Conservation (phyloP, 2,888 invertebrate species). For the Asteroscopus sphinx region DNA sequence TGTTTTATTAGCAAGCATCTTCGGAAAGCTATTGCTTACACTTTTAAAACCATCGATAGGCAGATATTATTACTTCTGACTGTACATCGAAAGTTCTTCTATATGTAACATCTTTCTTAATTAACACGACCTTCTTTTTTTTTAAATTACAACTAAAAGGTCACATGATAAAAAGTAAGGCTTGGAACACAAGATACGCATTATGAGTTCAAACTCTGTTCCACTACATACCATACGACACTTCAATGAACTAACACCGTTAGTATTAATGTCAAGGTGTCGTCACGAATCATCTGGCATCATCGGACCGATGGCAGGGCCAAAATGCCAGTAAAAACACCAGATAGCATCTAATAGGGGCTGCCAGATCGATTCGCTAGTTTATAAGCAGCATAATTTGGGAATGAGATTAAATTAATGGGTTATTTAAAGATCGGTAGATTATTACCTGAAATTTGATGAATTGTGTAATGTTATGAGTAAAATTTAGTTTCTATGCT, state of each 20-base stretch:
- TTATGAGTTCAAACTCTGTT: slow-evolving; percentile 33
- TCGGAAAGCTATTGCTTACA: too few species aligned
- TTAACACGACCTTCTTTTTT: too few species aligned
- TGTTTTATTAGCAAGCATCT: too few species aligned
- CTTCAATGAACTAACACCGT: slow-evolving; percentile 41
- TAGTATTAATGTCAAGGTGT: slow-evolving; percentile 73
- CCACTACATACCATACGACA: slow-evolving; percentile 34
- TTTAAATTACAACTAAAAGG: neutral
- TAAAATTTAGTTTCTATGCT: too few species aligned
- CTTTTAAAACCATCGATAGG: too few species aligned
- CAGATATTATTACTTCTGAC: too few species aligned
- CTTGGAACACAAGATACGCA: too few species aligned
- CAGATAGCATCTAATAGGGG: slow-evolving; percentile 47
- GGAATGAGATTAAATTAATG: slow-evolving; percentile 36
- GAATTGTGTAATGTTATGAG: too few species aligned
- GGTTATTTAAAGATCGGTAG: slow-evolving; percentile 11
- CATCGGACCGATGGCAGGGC: slow-evolving; percentile 64
- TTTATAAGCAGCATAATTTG: slow-evolving; percentile 32
- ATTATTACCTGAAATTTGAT: too few species aligned
- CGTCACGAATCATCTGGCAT: slow-evolving; percentile 71
- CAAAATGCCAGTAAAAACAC: slow-evolving; percentile 63
- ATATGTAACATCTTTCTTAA: too few species aligned
- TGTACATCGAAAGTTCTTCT: too few species aligned
- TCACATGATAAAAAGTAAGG: too few species aligned
- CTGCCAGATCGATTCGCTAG: slow-evolving; percentile 47